These are phyloP conservation scores for Agapornis canus DNA, from an alignment of 2,797 vertebrate species.

Conservation along the genomic window DNA sequence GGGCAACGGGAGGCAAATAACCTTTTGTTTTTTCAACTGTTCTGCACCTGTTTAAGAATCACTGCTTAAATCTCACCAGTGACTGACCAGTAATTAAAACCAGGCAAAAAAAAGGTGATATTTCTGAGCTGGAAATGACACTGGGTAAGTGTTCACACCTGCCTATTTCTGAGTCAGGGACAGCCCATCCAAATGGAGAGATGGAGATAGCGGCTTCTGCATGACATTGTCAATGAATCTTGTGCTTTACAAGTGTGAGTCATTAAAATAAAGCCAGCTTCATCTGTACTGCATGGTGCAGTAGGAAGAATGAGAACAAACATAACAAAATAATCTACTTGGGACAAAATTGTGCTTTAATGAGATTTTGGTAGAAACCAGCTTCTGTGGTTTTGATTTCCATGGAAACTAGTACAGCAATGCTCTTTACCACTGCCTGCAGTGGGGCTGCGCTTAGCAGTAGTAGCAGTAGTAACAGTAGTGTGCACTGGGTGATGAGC, in stretches of 20 bases:
- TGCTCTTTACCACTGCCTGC: not conserved
- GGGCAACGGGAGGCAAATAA: not conserved
- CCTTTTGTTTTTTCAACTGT: not conserved
- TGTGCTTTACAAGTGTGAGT: not conserved
- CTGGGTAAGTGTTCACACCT: not conserved
- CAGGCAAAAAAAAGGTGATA: not conserved
- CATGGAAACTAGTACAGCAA: conserved; percentile 69
- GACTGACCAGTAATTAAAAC: not conserved
- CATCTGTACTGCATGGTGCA: not conserved
- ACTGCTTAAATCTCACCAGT: not conserved
- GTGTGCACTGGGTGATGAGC: not conserved
- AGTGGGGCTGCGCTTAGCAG: conserved; percentile 7
- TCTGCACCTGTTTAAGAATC: not conserved
- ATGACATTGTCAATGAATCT: not conserved
- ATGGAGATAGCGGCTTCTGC: not conserved
- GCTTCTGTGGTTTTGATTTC: conserved; percentile 63
- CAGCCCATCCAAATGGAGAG: not conserved
- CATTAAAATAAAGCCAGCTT: not conserved
- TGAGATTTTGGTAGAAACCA: conserved; percentile 44
- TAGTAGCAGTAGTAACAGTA: not conserved
- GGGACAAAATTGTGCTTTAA: conserved; percentile 11
- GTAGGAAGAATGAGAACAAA: not conserved
- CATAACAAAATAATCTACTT: conserved; percentile 8
- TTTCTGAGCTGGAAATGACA: not conserved
- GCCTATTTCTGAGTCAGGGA: not conserved